These are phyloP conservation scores for Equus quagga DNA, from an alignment of 2,113 vertebrate species.

Conservation along the genomic window DNA sequence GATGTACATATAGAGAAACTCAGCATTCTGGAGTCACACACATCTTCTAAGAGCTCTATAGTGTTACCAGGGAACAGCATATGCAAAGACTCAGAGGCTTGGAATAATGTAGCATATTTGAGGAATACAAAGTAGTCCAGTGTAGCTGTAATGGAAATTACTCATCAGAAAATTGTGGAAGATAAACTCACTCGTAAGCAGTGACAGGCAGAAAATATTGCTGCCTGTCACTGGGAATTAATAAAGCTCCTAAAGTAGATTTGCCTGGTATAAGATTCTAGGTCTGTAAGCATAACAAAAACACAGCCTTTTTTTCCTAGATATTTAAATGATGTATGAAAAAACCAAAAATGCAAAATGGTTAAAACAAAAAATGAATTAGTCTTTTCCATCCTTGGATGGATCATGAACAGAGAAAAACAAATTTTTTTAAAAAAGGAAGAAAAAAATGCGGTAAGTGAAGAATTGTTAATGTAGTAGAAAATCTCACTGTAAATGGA, in stretches of 20 bases:
- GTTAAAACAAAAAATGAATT: neutral
- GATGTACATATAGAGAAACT: neutral
- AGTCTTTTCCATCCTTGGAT: neutral
- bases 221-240: neutral
- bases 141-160: neutral
- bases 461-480: neutral
- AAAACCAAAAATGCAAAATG: neutral
- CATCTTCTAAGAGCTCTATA: neutral
- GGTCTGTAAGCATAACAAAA: neutral
- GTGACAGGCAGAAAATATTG: neutral
- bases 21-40: neutral
- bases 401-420: neutral
- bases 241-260: neutral
- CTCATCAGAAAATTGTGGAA: neutral
- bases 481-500: neutral
- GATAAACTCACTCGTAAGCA: neutral
- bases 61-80: neutral
- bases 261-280: neutral
- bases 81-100: neutral
- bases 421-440: neutral
- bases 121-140: neutral
- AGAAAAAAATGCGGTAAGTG: neutral
- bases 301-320: neutral
- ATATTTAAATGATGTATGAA: neutral
- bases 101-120: neutral